Evolutionary conservation across 1,140 invertebrate genomes (phyloP), one percentile per base, ranked within the genome.

Genomic region (Drosophila trapezifrons): DNA sequence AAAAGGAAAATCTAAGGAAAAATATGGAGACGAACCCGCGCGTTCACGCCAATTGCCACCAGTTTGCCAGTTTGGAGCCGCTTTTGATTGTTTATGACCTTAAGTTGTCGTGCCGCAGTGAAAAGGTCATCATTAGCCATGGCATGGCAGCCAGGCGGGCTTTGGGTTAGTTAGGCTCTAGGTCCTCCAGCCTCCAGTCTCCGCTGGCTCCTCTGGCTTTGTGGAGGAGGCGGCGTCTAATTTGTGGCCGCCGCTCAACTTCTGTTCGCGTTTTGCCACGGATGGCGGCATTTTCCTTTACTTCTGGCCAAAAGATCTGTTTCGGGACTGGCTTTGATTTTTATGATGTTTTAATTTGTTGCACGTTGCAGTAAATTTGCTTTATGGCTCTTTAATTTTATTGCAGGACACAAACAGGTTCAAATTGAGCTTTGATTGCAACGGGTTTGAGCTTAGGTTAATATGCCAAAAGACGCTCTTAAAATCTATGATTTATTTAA

Each of bases 331-430:
- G 62, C 69, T 87, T 78, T 84, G 80, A 89, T 87, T 89, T 90
- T 89, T 90, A 90, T 89, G 84, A 89, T 90, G 85, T 90, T 89
- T 89, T 89, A 89, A 89, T 89, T 89, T 89, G 84, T 80, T 78
- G 85, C 84, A 89, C 84, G 84, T 90, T 90, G 80, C 63, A 66
- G 73, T 80, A 89, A 84, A 83, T 77, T 77, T 78, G 49, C 42
- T 67, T 67, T 75, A 69, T 74, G 75, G 80, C 49, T 75, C 63
- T 71, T 67, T 73, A 72, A 85, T 78, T 81, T 78, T 80, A 59
- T 62, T 52, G 64, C 62, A 18, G 38, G 29, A 38, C 51, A 45
- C 42, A 29, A 73, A 72, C 67, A 71, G 67, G 67, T 71, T 71
- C 52, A 71, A 71, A 71, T 58, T 71, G 51, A 20, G 67, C 20